Evolutionary conservation across 2,888 invertebrate species (phyloP).

Genomic region (Pyrgus malvae): DNA sequence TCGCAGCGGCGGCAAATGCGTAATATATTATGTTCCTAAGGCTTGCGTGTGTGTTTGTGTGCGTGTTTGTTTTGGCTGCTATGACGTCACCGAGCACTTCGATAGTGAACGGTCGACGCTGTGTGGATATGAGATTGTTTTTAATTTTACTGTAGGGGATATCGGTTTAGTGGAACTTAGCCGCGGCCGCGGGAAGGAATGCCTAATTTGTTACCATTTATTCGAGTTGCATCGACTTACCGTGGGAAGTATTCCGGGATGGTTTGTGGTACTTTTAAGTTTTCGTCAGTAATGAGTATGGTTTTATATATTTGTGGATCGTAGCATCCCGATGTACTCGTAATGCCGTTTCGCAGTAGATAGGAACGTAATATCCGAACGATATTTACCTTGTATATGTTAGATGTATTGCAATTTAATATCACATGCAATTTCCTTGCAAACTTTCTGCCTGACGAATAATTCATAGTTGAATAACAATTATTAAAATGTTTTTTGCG

Average conservation of each 20-base stretch:
- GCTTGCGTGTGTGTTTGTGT: constrained; percentile 34
- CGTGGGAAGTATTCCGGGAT: neutral
- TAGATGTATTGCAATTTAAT: too few relatives aligned
- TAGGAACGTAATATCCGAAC: too few relatives aligned
- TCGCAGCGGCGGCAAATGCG: constrained; percentile 1
- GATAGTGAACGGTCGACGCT: neutral
- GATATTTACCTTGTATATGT: too few relatives aligned
- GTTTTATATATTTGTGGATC: too few relatives aligned
- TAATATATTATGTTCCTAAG: constrained; percentile 37
- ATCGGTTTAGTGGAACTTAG: constrained; percentile 44
- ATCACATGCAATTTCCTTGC: too few relatives aligned
- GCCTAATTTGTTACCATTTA: constrained; percentile 55
- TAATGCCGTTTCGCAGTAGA: too few relatives aligned
- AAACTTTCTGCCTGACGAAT: too few relatives aligned
- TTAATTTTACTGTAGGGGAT: constrained; percentile 66
- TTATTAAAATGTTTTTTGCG: too few relatives aligned
- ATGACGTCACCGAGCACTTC: constrained; percentile 9
- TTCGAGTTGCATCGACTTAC: constrained; percentile 26
- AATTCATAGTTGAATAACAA: too few relatives aligned
- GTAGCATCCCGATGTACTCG: too few relatives aligned
- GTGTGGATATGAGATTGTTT: constrained; percentile 38
- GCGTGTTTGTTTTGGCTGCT: constrained; percentile 29
- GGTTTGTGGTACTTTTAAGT: too few relatives aligned
- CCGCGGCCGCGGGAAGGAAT: constrained; percentile 30
- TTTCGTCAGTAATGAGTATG: too few relatives aligned